phyloP scores from a whole-genome alignment of 2,113 vertebrate species.

The Archilochus colubris region DNA sequence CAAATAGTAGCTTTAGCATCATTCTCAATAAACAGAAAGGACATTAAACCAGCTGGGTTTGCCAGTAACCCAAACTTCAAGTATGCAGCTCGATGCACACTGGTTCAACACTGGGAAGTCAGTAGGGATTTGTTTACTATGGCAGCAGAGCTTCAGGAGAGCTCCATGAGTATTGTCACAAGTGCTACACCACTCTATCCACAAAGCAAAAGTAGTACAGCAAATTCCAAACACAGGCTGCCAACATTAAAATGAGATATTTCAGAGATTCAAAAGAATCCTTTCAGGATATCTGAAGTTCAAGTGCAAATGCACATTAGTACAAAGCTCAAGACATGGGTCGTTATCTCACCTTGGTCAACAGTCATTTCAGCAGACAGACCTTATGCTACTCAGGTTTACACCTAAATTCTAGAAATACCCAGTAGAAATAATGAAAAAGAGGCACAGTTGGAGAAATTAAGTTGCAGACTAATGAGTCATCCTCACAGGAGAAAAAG shows the following conservation, averaged over 20 bases:
- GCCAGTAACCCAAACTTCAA: neutral
- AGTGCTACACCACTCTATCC: neutral
- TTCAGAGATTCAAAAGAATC: neutral
- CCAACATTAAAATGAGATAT: neutral
- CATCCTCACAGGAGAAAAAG: neutral
- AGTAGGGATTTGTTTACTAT: neutral
- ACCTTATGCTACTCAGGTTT: neutral
- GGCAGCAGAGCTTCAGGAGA: neutral
- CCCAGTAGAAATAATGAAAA: neutral
- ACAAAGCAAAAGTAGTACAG: neutral
- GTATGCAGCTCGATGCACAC: neutral
- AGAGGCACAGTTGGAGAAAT: neutral
- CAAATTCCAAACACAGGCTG: neutral
- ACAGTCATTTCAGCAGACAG: neutral
- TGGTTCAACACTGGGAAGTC: neutral
- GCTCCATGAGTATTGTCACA: neutral
- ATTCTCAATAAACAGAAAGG: neutral
- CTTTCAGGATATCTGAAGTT: neutral
- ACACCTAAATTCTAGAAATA: neutral
- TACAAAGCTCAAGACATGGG: neutral
- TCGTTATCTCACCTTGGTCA: neutral
- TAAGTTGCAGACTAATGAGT: neutral
- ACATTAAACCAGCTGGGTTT: neutral
- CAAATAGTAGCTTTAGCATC: neutral
- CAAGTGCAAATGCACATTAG: neutral